Evolutionary conservation across 2,797 vertebrate genomes (phyloP).

Genomic region (Knipowitschia caucasica): DNA sequence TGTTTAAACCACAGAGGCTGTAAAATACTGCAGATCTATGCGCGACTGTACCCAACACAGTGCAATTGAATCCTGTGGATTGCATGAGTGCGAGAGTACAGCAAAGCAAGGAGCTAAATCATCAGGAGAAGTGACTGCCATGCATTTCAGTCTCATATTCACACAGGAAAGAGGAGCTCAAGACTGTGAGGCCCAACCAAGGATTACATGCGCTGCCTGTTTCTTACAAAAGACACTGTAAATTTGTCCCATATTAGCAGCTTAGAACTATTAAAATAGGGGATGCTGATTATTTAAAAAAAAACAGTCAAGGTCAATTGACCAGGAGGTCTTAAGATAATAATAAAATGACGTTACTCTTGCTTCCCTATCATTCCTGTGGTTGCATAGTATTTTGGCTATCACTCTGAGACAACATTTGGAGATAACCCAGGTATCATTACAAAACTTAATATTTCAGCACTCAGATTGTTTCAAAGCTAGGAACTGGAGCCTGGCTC

Average conservation of each 20-base stretch:
- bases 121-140: conserved; percentile 28
- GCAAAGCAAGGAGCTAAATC: conserved; percentile 47
- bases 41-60: conserved; percentile 16
- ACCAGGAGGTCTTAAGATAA: no score
- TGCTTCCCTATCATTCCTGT: no score
- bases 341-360: no score
- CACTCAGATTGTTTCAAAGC: no score
- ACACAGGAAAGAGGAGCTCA: conserved; percentile 56
- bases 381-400: no score
- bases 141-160: conserved; percentile 63
- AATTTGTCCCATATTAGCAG: neutral
- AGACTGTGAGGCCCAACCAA: conserved; percentile 34
- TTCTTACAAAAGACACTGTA: conserved; percentile 1
- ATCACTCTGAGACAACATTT: no score
- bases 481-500: no score
- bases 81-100: conserved; percentile 42
- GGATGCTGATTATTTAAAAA: no score
- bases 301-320: no score
- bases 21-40: conserved; percentile 48
- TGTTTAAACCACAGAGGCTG: conserved; percentile 37
- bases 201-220: conserved; percentile 8
- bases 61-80: conserved; percentile 55
- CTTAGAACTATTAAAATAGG: no score
- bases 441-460: no score
- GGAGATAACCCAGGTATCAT: no score